Base-by-base conservation (phyloP, 2,797 vertebrate species). In the Trachurus trachurus region DNA sequence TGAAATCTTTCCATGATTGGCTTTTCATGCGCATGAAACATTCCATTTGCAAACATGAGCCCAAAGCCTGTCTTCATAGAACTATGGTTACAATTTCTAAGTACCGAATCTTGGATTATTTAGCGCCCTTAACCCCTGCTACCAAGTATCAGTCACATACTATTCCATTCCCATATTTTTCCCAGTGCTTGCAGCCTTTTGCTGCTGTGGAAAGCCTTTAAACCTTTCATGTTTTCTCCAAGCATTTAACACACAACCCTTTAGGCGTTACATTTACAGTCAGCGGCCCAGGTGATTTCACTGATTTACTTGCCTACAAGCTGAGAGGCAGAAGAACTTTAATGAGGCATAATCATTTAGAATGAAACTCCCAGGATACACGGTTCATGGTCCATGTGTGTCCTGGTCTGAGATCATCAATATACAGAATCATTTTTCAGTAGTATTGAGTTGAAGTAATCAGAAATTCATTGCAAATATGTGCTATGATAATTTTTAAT, bases 381-480 rank as follows among this genome's bases (percentile, higher is more conserved):
- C 16, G 9, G 39, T 39, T 34, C 31, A 34, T 34, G 31, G 42
- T 61, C 9, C 9, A 9, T 47, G 56, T 34, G 31, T 34, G 31
- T 34, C 12, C 44, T 44, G 13, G 0, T 40, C 31, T 19, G 17
- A 58, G 0, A 13, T 64, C 3, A 13, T 64, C 3, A 59, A 22
- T 22, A 15, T 40, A 60, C 57, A 26, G 0, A 47, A 16, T 49
- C 1, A 40, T 67, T 69, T 22, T 34, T 26, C 15, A 45, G 40
- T 7, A 42, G 15, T 6, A 5, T 58, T 64, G 3, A 26, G 26
- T 26, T 26, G 26, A 26, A 26, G n/a, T 39, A 63, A 66, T 63
- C 10, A 44, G 5, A 22, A 34, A 39, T 44, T 52, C 6, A 45
- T 63, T 31, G 53, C 12, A 73, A 49, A 77, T 76, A 58, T 76